Evolutionary conservation across 2,113 vertebrate species (phyloP).

Genomic region (Macheiramphus alcinus): DNA sequence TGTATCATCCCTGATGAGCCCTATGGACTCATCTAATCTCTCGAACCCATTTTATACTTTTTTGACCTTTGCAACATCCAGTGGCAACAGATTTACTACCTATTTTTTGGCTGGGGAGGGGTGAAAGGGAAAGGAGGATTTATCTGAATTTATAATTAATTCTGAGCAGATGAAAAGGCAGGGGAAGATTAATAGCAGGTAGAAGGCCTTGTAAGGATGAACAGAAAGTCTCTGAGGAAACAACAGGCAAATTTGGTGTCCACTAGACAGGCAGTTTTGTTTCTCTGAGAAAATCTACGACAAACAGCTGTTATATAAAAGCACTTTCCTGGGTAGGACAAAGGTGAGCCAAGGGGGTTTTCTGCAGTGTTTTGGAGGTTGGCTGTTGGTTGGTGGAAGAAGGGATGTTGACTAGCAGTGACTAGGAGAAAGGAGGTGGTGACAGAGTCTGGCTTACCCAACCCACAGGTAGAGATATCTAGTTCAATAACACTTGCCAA

Average conservation of each 20-base stretch:
- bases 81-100: not conserved
- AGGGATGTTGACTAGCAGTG: not conserved
- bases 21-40: not conserved
- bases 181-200: not conserved
- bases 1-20: no score
- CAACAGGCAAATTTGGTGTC: not conserved
- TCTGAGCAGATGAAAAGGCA: not conserved
- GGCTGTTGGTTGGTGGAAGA: not conserved
- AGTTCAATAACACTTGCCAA: not conserved
- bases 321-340: not conserved
- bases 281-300: not conserved
- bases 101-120: not conserved
- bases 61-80: not conserved
- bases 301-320: not conserved
- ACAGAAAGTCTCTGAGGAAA: not conserved
- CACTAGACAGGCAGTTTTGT: not conserved
- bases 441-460: not conserved
- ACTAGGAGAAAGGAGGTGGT: not conserved
- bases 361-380: not conserved
- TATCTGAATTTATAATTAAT: not conserved
- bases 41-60: not conserved
- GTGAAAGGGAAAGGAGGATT: not conserved
- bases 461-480: no score
- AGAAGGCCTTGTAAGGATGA: not conserved
- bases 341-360: not conserved